phyloP scores from a whole-genome alignment of 2,797 vertebrate genomes.

The Gadopsis marmoratus region DNA sequence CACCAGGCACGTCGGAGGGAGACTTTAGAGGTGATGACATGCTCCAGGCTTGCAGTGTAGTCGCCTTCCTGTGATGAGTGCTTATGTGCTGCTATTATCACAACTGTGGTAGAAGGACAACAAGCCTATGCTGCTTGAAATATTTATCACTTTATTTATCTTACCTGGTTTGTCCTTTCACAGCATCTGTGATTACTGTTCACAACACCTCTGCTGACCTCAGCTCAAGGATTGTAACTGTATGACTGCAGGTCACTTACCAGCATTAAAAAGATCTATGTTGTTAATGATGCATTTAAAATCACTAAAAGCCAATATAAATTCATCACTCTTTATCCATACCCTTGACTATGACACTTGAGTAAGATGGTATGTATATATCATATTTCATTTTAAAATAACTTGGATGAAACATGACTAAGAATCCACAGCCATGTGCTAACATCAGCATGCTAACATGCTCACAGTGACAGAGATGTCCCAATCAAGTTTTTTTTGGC shows the following conservation, averaged over 20 bases:
- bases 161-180: conserved; percentile 38
- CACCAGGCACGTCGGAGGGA: conserved; percentile 28
- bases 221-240: neutral
- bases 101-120: conserved; percentile 23
- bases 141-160: conserved; percentile 42
- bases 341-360: neutral
- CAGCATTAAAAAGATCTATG: neutral
- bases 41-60: conserved; percentile 36
- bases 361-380: no score
- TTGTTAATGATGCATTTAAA: conserved; percentile 29
- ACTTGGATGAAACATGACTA: neutral
- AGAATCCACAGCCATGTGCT: neutral
- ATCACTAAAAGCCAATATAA: neutral
- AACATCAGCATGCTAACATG: no score
- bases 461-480: neutral
- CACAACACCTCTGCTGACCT: conserved; percentile 29
- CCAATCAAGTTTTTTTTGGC: no score
- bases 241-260: conserved; percentile 8
- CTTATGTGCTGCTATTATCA: conserved; percentile 53
- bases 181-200: conserved; percentile 19
- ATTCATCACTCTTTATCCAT: neutral
- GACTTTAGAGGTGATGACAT: conserved; percentile 57
- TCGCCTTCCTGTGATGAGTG: conserved; percentile 41
- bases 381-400: neutral
- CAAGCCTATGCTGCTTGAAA: conserved; percentile 42